Conservation (phyloP, 2,888 invertebrate genomes). For the Brachypterus glaber region DNA sequence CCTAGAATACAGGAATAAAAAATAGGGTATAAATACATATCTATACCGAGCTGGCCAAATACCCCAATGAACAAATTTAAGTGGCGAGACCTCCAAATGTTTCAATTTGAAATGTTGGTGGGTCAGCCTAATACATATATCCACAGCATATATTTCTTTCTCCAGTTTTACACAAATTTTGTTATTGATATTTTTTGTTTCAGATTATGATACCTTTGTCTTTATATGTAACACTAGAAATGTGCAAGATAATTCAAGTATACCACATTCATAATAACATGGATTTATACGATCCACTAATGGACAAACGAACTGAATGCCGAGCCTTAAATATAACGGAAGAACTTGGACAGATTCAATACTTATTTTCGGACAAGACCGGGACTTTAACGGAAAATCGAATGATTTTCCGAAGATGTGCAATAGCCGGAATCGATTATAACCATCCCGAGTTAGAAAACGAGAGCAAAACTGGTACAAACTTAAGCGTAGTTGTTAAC, state of each 20-base stretch:
- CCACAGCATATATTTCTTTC: too few species aligned
- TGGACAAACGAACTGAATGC: constrained; percentile 78
- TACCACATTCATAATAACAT: constrained; percentile 89
- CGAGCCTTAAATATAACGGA: constrained; percentile 94
- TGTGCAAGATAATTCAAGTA: constrained; percentile 92
- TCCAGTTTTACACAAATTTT: too few species aligned
- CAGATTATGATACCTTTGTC: constrained; percentile 94
- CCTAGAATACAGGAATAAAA: too few species aligned
- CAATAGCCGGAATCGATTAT: constrained; percentile 83
- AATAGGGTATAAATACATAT: too few species aligned
- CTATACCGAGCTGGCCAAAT: too few species aligned
- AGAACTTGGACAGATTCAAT: constrained; percentile 90
- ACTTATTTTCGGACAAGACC: constrained; percentile 95
- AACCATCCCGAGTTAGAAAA: constrained; percentile 69
- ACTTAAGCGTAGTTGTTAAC: constrained; percentile 44
- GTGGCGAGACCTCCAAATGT: too few species aligned
- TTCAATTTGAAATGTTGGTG: too few species aligned
- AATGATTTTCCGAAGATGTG: constrained; percentile 91
- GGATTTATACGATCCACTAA: constrained; percentile 74
- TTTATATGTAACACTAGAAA: constrained; percentile 91
- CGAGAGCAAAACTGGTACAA: constrained; percentile 42
- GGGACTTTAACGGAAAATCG: constrained; percentile 96
- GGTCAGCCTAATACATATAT: too few species aligned
- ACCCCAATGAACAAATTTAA: too few species aligned
- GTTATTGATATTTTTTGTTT: constrained; percentile 24